Conservation (phyloP, 2,888 invertebrate genomes). For the Cryptus armator region DNA sequence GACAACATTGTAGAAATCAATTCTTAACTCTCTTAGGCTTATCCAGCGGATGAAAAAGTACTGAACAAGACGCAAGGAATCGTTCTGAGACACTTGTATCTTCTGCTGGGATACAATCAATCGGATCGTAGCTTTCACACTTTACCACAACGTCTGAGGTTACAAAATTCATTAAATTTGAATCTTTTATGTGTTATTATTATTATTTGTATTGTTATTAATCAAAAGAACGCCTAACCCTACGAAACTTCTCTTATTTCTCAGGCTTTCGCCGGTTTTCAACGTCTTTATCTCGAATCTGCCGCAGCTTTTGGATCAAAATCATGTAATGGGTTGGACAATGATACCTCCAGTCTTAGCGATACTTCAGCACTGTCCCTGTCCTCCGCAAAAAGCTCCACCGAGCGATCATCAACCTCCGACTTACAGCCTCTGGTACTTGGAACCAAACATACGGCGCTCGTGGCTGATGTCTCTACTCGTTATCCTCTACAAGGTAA, state of each 20-base stretch:
- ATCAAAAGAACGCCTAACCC: neutral
- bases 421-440: constrained; percentile 94
- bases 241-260: constrained; percentile 16
- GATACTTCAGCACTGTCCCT: constrained; percentile 93
- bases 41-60: constrained; percentile 94
- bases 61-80: constrained; percentile 93
- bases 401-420: constrained; percentile 88
- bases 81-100: constrained; percentile 96
- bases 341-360: constrained; percentile 94
- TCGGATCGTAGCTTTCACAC: constrained; percentile 96
- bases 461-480: constrained; percentile 97
- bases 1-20: neutral
- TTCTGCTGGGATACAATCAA: constrained; percentile 96
- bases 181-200: neutral
- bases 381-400: constrained; percentile 88
- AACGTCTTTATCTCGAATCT: constrained; percentile 97
- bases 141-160: constrained; percentile 95
- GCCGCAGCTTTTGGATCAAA: constrained; percentile 97
- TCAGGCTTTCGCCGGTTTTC: constrained; percentile 96
- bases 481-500: constrained; percentile 97
- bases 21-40: constrained; percentile 86
- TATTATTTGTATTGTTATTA: neutral
- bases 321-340: constrained; percentile 96
- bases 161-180: constrained; percentile 15
- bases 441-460: constrained; percentile 94